These are phyloP conservation scores for Arctia plantaginis DNA, from an alignment of 2,888 invertebrate genomes.

Conservation along the genomic window DNA sequence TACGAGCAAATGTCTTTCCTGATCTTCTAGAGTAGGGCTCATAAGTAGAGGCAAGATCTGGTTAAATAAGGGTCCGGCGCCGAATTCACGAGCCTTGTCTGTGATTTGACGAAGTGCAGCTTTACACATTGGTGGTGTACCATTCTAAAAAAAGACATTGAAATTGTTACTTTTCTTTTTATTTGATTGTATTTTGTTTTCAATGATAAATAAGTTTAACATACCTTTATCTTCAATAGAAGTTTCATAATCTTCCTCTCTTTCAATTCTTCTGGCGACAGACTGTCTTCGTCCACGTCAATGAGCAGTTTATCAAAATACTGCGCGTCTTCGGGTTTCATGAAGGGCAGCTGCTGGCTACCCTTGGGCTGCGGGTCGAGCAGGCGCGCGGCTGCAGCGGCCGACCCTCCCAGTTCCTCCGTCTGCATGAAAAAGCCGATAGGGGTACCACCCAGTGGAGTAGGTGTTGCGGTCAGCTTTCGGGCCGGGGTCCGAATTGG, in stretches of 20 bases:
- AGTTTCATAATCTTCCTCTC: slow-evolving; percentile 99
- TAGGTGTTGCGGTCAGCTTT: slow-evolving; percentile 99
- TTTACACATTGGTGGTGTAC: slow-evolving; percentile 99
- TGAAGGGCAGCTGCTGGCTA: slow-evolving; percentile 96
- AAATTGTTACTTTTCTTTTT: background rate
- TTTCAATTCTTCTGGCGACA: slow-evolving; percentile 98
- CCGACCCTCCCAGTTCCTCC: slow-evolving; percentile 94
- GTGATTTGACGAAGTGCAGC: slow-evolving; percentile 99
- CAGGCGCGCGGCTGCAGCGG: slow-evolving; percentile 91
- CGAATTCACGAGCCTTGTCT: slow-evolving; percentile 99
- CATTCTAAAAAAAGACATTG: slow-evolving; percentile 87
- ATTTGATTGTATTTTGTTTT: background rate
- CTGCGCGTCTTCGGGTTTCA: slow-evolving; percentile 99
- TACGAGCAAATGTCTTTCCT: slow-evolving; percentile 98
- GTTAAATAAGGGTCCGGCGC: slow-evolving; percentile 99
- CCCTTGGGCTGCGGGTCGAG: slow-evolving; percentile 99
- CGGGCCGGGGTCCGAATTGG: slow-evolving; percentile 99
- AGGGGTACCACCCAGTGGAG: slow-evolving; percentile 96
- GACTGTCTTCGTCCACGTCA: slow-evolving; percentile 98
- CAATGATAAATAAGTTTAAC: background rate
- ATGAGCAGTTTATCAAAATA: slow-evolving; percentile 99
- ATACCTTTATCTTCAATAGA: slow-evolving; percentile 96
- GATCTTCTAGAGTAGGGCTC: slow-evolving; percentile 99
- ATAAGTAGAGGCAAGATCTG: slow-evolving; percentile 99
- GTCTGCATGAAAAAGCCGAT: slow-evolving; percentile 98